Percentiles rank a stretch among this genome's conserved stretches.
phyloP scores from a whole-genome alignment of 2,797 vertebrate genomes.

The Dicrostonyx torquatus region DNA sequence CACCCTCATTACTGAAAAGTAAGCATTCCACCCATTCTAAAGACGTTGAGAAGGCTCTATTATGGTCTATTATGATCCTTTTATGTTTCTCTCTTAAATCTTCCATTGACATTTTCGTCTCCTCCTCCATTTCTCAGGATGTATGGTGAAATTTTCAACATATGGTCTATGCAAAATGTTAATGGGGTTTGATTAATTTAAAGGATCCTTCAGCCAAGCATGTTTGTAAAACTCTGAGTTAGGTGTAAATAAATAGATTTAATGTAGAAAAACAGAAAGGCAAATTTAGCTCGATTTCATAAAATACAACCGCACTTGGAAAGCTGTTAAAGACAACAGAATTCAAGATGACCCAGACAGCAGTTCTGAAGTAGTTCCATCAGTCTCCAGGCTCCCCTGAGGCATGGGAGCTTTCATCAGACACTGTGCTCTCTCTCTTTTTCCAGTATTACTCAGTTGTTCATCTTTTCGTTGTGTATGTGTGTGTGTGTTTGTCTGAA shows the following conservation, averaged over 20 bases:
- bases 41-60: background rate
- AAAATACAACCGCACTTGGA: background rate
- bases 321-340: background rate
- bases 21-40: background rate
- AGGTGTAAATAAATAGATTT: background rate
- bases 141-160: background rate
- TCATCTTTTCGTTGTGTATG: background rate
- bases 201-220: background rate
- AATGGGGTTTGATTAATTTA: conserved; percentile 3
- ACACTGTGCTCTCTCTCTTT: background rate
- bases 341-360: background rate
- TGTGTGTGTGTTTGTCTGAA: background rate
- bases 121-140: background rate
- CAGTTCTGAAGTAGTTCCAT: background rate
- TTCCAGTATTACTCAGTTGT: background rate
- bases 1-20: background rate
- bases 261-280: background rate
- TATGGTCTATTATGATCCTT: background rate
- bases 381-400: background rate
- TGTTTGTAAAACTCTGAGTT: conserved; percentile 13
- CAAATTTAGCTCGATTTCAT: background rate
- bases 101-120: conserved; percentile 15
- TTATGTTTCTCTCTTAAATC: background rate
- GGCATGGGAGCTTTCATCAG: background rate
- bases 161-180: conserved; percentile 20